Conservation (phyloP, 2,113 vertebrate genomes). For the Halcyon malimbica region DNA sequence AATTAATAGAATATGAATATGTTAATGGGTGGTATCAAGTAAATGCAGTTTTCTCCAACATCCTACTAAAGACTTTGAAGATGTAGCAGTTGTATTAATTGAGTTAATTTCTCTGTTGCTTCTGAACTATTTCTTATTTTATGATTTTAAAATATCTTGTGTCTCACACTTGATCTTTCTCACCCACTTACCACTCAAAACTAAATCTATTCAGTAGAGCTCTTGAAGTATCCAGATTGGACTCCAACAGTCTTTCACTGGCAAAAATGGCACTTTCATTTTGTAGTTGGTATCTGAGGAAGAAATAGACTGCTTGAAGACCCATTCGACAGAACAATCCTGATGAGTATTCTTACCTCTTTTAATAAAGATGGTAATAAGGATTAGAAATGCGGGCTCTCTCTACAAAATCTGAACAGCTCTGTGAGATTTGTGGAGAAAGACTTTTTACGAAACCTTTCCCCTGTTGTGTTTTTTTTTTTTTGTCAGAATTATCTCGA, state of each 20-base stretch:
- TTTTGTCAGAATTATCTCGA: neutral
- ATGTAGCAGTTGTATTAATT: neutral
- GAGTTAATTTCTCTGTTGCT: neutral
- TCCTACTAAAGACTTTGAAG: neutral
- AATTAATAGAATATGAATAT: neutral
- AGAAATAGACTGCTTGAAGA: slow-evolving; percentile 13
- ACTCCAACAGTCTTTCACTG: neutral
- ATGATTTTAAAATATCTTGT: neutral
- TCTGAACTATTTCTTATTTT: neutral
- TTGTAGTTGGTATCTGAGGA: slow-evolving; percentile 14
- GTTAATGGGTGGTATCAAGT: neutral
- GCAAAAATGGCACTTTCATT: neutral
- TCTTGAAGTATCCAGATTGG: slow-evolving; percentile 12
- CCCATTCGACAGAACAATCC: neutral
- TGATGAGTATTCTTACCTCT: neutral
- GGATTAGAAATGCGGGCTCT: neutral
- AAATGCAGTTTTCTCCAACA: neutral
- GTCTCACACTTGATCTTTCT: slow-evolving; percentile 35
- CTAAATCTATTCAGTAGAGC: neutral
- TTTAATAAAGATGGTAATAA: neutral
- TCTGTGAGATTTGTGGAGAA: neutral
- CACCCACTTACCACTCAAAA: neutral
- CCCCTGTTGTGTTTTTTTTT: neutral
- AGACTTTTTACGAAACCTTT: neutral
- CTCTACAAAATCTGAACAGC: neutral